phyloP scores from a whole-genome alignment of 2,113 vertebrate species.

The Caloenas nicobarica region DNA sequence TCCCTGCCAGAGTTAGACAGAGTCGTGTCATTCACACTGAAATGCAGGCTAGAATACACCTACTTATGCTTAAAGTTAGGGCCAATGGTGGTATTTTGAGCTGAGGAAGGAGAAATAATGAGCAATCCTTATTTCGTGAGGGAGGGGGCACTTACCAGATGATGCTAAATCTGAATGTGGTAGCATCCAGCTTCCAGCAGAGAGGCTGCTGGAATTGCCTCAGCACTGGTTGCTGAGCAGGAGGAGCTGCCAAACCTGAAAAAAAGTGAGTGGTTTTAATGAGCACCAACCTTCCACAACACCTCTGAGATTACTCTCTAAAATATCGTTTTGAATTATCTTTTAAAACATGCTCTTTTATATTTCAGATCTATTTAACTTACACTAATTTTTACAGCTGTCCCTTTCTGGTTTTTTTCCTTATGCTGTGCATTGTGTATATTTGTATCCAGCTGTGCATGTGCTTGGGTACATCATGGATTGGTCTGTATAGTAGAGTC shows the following conservation, averaged over 20 bases:
- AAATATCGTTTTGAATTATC: background rate
- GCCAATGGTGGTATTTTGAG: background rate
- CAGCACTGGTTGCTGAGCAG: background rate
- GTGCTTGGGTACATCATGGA: background rate
- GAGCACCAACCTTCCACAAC: background rate
- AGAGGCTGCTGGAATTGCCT: background rate
- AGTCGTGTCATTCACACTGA: background rate
- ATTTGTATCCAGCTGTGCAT: background rate
- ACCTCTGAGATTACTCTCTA: background rate
- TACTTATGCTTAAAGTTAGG: background rate
- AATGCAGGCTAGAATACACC: background rate
- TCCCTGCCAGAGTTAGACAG: background rate
- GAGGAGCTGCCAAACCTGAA: background rate
- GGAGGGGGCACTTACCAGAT: background rate
- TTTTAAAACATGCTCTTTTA: background rate
- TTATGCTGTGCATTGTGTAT: background rate
- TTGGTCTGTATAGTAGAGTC: background rate
- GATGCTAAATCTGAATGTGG: background rate
- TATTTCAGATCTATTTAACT: background rate
- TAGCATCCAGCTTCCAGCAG: background rate
- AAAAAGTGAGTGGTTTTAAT: background rate
- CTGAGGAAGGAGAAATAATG: background rate
- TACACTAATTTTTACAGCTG: background rate
- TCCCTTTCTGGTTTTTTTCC: background rate
- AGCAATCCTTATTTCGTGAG: background rate